These are phyloP conservation scores for Petromus typicus DNA, from an alignment of 2,113 vertebrate species.

Conservation along the genomic window DNA sequence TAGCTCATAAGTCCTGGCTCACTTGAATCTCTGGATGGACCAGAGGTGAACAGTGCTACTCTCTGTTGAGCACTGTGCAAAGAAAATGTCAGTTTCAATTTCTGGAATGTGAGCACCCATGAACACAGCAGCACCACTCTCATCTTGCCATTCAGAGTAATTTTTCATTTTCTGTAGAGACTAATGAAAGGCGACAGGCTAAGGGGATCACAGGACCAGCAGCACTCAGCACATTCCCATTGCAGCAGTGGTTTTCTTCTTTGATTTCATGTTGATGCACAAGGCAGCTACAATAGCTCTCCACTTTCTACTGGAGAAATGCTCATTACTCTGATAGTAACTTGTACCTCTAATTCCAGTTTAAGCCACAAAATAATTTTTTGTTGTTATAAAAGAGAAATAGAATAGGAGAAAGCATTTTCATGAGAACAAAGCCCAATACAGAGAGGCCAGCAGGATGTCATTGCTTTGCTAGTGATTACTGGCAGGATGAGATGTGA, in stretches of 20 bases:
- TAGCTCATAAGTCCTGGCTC: constrained; percentile 27
- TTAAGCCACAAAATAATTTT: neutral
- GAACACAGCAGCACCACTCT: constrained; percentile 56
- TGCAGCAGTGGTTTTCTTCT: neutral
- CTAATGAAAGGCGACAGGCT: constrained; percentile 70
- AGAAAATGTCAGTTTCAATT: constrained; percentile 80
- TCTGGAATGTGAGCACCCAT: constrained; percentile 62
- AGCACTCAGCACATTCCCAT: neutral
- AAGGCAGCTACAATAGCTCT: neutral
- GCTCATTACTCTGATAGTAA: neutral
- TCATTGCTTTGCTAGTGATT: neutral
- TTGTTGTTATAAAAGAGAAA: neutral
- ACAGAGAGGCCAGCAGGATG: neutral
- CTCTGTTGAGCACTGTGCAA: constrained; percentile 49
- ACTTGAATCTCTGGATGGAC: constrained; percentile 52
- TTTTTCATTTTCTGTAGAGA: constrained; percentile 67
- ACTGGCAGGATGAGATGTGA: neutral
- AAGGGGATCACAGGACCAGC: constrained; percentile 45
- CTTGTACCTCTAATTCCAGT: neutral
- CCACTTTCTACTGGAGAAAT: constrained; percentile 41
- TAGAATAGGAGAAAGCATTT: neutral
- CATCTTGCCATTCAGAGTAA: constrained; percentile 74
- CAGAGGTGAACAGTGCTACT: constrained; percentile 63
- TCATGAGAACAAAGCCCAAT: neutral
- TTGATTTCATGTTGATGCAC: constrained; percentile 27